A percentile compares a stretch with the other conserved stretches of the same genome.
Evolutionary conservation across 2,888 invertebrate species (phyloP).

Genomic region (Escarpia spicata): DNA sequence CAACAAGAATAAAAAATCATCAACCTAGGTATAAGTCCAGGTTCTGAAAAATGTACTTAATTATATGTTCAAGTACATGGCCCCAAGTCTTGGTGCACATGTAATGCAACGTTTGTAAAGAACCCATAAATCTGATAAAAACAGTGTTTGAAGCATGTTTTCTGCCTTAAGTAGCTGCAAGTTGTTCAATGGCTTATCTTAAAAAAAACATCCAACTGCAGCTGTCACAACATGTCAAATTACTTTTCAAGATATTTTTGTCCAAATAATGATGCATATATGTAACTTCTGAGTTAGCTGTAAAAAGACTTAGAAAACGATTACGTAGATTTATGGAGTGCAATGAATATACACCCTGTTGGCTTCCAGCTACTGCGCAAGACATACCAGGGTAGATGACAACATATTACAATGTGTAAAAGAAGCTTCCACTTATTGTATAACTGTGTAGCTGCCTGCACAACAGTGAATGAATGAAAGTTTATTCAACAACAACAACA

Average conservation of each 20-base stretch:
- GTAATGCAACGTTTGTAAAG: background rate
- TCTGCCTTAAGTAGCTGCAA: background rate
- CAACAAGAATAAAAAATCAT: too few species aligned
- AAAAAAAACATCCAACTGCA: background rate
- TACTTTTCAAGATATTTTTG: background rate
- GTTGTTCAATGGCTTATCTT: background rate
- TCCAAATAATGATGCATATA: background rate
- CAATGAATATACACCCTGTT: background rate
- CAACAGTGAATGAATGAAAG: too few species aligned
- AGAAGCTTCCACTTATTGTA: too few species aligned
- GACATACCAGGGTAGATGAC: background rate
- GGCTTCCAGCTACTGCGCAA: background rate
- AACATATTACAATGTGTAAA: too few species aligned
- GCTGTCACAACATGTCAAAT: background rate
- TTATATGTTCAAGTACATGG: too few species aligned
- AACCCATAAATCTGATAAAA: background rate
- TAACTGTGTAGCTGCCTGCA: too few species aligned
- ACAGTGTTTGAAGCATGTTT: background rate
- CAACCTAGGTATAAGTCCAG: too few species aligned
- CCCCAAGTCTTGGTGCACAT: too few species aligned
- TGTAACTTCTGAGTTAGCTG: background rate
- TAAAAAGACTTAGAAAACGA: background rate
- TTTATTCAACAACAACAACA: too few species aligned
- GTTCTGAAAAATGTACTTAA: too few species aligned
- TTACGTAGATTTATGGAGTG: background rate